Base-by-base conservation (phyloP, 2,113 vertebrate genomes). In the Mormyrus lacerda region DNA sequence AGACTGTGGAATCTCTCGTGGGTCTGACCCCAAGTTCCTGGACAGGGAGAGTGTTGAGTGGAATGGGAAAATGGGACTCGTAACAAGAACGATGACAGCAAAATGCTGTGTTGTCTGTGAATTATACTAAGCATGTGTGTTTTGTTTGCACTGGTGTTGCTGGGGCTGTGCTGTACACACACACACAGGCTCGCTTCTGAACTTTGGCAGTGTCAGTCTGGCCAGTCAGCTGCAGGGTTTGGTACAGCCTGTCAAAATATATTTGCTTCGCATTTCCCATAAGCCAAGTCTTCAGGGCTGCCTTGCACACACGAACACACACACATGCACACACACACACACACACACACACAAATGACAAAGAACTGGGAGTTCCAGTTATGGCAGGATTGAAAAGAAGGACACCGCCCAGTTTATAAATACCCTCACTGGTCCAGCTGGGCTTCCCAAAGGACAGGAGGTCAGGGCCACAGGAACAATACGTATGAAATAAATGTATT, bases 201-300 rank as follows among this genome's bases (percentile, higher is more conserved):
- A 95, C 95, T 19, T 93, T 85, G 76, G 95, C 94, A 3, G 96
- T 92, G 91, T 96, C 95, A 48, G 91, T 93, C 90, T 95, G 94
- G 90, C 95, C 93, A 58, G 96, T 93, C 91, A 92, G 92, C 90
- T 94, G 94, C 92, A 96, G 90, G 92, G 94, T 93, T 0, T 92
- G 93, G 50, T 92, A 91, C 31, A 96, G 94, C 88, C 93, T 94
- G 93, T 96, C 94, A 39, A 93, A 94, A 93, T 94, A 95, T n/a
- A 89, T 95, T 90, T 94, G 88, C 89, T 93, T 6, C 0, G 93
- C 92, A 13, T 94, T 87, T 87, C 24, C 90, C 91, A 93, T 90
- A 89, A 96, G 91, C 95, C 94, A 95, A 85, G 91, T 92, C 88
- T 89, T 93, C 92, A 96, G 92, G 13, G 91, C 91, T 1, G 87